Percentiles rank a stretch among this genome's conserved stretches.
phyloP scores from a whole-genome alignment of 1,140 invertebrate species.

The Calosoma granatense region DNA sequence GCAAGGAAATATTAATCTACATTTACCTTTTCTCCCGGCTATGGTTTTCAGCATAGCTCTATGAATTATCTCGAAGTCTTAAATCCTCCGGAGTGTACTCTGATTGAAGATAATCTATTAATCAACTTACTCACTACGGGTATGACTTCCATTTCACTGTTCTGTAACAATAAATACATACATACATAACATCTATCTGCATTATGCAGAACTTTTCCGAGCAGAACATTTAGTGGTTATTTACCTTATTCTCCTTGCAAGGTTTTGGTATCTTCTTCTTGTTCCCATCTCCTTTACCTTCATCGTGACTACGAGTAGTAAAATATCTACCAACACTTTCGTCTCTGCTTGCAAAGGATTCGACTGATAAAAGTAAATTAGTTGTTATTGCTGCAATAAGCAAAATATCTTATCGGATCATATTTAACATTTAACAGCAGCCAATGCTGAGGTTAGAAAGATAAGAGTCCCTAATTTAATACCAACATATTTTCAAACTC shows the following conservation, averaged over 20 bases:
- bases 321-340: constrained; percentile 67
- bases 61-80: constrained; percentile 67
- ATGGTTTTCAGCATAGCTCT: constrained; percentile 80
- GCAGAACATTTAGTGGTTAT: no score
- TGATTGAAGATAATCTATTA: constrained; percentile 77
- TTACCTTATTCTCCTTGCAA: constrained; percentile 50
- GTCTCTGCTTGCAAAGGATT: constrained; percentile 49
- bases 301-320: constrained; percentile 60
- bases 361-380: no score
- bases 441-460: no score
- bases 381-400: no score
- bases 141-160: constrained; percentile 83
- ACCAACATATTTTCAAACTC: no score
- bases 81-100: constrained; percentile 88
- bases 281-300: constrained; percentile 44
- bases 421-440: no score
- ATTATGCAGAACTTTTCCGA: no score
- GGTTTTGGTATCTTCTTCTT: constrained; percentile 49
- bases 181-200: no score
- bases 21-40: constrained; percentile 75
- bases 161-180: constrained; percentile 29
- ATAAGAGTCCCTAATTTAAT: no score
- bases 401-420: no score
- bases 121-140: constrained; percentile 76
- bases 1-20: constrained; percentile 99